phyloP scores from a whole-genome alignment of 1,140 invertebrate species.

The Zophobas atratus region DNA sequence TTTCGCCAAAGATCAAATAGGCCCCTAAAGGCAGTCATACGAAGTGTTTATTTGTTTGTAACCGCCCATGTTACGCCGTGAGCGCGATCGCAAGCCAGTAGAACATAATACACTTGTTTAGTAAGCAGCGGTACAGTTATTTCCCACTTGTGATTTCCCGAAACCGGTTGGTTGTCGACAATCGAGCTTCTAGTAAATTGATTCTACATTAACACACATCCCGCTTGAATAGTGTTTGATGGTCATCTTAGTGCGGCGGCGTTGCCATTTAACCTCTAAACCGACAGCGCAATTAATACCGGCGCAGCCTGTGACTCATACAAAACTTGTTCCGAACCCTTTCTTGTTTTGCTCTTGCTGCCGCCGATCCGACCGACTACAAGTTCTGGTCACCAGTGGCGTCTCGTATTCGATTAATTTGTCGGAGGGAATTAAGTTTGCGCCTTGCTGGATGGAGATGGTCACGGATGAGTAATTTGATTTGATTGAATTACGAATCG shows the following conservation, averaged over 20 bases:
- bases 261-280: constrained; percentile 46
- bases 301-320: constrained; percentile 44
- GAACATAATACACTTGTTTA: constrained; percentile 35
- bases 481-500: not conserved
- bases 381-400: constrained; percentile 37
- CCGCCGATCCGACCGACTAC: constrained; percentile 10
- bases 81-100: constrained; percentile 18
- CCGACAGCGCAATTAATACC: constrained; percentile 45
- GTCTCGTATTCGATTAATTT: constrained; percentile 24
- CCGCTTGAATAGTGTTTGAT: constrained; percentile 46
- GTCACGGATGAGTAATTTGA: not conserved
- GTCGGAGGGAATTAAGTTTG: not conserved
- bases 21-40: too few species aligned
- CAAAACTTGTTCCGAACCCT: constrained; percentile 47
- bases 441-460: too few species aligned
- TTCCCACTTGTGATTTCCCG: constrained; percentile 41
- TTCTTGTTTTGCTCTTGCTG: constrained; percentile 43
- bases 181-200: constrained; percentile 34
- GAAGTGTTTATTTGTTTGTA: constrained; percentile 8
- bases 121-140: constrained; percentile 40
- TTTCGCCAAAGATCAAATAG: too few species aligned
- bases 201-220: constrained; percentile 43
- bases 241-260: constrained; percentile 38
- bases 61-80: constrained; percentile 13
- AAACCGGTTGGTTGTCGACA: constrained; percentile 40